These are phyloP conservation scores for Istiophorus platypterus DNA, from an alignment of 2,113 vertebrate species.

Conservation along the genomic window DNA sequence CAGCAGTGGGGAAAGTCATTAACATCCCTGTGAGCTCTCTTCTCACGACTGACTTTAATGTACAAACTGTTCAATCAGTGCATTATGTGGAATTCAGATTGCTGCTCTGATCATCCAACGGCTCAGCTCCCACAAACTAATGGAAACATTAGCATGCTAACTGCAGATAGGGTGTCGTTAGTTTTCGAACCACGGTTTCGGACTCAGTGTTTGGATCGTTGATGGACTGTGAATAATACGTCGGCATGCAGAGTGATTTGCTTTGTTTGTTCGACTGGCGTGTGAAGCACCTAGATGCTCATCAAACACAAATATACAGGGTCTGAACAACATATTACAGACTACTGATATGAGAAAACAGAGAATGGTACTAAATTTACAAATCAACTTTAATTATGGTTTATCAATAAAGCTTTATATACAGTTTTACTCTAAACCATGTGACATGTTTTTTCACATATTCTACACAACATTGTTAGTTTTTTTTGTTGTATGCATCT, in stretches of 20 bases:
- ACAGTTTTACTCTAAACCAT: constrained; percentile 1
- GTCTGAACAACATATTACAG: constrained; percentile 29
- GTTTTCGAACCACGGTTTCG: constrained; percentile 66
- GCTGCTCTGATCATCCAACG: constrained; percentile 73
- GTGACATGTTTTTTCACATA: neutral
- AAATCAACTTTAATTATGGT: constrained; percentile 12
- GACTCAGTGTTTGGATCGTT: constrained; percentile 52
- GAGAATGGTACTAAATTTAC: constrained; percentile 26
- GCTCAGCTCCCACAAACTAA: constrained; percentile 72
- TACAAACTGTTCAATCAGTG: constrained; percentile 80
- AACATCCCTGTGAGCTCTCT: constrained; percentile 70
- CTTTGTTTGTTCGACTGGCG: constrained; percentile 52
- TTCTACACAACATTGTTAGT: neutral
- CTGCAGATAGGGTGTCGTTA: constrained; percentile 70
- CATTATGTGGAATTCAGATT: constrained; percentile 71
- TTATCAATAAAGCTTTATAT: neutral
- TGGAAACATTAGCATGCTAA: constrained; percentile 79
- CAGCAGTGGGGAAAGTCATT: constrained; percentile 77
- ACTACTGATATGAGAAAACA: constrained; percentile 25
- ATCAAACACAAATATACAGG: constrained; percentile 57
- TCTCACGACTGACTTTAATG: constrained; percentile 74
- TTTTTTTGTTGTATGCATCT: neutral
- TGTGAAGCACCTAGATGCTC: constrained; percentile 59
- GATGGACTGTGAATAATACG: constrained; percentile 72
- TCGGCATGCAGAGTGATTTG: constrained; percentile 52